These are phyloP conservation scores for Dasyornis broadbenti DNA, from an alignment of 2,113 vertebrate species.

Conservation along the genomic window DNA sequence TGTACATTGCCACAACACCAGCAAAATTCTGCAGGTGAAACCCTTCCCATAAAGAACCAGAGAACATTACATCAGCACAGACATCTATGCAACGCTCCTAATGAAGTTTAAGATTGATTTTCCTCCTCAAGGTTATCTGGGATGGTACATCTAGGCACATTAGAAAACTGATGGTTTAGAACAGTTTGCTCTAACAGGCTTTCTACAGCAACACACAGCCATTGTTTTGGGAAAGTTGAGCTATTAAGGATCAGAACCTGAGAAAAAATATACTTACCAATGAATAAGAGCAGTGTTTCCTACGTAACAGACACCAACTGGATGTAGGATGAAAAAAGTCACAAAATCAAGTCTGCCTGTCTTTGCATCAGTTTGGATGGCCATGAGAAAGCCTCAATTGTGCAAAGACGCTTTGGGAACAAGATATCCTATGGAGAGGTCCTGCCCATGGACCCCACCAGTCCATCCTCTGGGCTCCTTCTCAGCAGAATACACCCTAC, in stretches of 20 bases:
- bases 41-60: background rate
- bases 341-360: background rate
- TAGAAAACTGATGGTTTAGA: background rate
- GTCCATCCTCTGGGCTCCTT: background rate
- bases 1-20: background rate
- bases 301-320: background rate
- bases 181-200: constrained; percentile 26
- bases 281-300: background rate
- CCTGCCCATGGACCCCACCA: background rate
- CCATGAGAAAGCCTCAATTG: background rate
- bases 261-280: background rate
- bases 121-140: constrained; percentile 46
- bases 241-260: background rate
- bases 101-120: constrained; percentile 65
- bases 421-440: background rate
- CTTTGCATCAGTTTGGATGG: background rate
- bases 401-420: background rate
- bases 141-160: constrained; percentile 26
- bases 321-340: background rate
- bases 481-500: background rate
- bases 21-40: background rate
- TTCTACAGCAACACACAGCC: background rate
- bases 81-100: constrained; percentile 37
- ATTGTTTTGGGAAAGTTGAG: background rate
- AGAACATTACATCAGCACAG: constrained; percentile 41